A percentile compares a stretch with the other conserved stretches of the same genome.
Conservation (phyloP, 2,888 invertebrate genomes). For the Mantis religiosa region DNA sequence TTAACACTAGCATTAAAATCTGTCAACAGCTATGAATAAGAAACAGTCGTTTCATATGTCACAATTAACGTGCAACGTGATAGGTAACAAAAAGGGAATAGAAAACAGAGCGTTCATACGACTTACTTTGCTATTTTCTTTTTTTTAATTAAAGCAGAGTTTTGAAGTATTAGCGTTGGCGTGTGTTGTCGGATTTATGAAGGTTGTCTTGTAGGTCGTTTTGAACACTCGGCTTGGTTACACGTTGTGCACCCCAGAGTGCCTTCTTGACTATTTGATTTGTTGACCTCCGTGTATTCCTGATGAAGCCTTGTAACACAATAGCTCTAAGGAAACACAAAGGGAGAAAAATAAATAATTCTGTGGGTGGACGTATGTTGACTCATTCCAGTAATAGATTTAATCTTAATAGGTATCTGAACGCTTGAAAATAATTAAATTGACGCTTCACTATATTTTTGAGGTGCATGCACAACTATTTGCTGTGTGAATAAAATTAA, state of each 20-base stretch:
- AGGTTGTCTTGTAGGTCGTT: neutral
- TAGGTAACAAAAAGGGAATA: neutral
- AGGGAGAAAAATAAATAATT: neutral
- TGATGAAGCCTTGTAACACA: neutral
- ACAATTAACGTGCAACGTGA: neutral
- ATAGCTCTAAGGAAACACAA: neutral
- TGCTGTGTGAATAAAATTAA: too few species aligned
- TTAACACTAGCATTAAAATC: neutral
- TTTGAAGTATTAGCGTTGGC: neutral
- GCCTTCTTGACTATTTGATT: constrained; percentile 2
- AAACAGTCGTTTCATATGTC: neutral
- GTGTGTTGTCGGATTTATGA: neutral
- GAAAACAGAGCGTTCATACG: neutral
- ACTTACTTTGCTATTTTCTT: neutral
- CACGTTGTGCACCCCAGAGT: neutral
- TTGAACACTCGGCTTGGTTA: neutral
- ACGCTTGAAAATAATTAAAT: too few species aligned
- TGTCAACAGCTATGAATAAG: neutral
- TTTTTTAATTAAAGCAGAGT: neutral
- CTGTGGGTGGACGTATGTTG: neutral
- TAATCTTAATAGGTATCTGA: neutral
- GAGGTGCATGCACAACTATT: too few species aligned
- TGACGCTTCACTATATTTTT: too few species aligned
- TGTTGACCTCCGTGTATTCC: constrained; percentile 9
- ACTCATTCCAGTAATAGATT: neutral